Conservation (phyloP, 2,113 vertebrate genomes). For the Puffinus mauretanicus region DNA sequence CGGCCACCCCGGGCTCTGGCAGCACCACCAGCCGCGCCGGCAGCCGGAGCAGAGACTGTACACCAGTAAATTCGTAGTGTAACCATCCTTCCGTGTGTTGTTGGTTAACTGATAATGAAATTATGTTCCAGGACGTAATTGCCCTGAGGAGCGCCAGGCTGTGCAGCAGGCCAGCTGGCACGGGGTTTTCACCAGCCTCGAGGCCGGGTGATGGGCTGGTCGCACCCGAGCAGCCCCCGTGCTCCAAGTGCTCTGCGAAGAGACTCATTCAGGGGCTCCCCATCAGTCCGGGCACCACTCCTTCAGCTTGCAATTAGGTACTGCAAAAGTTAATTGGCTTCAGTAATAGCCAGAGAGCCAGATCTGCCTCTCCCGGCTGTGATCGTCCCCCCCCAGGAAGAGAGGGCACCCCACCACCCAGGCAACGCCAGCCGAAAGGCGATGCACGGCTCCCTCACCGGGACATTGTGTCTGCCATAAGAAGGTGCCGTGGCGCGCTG, state of each 20-base stretch:
- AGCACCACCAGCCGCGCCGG: rapidly evolving
- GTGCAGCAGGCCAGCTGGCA: neutral
- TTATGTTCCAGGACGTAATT: neutral
- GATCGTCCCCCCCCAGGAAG: neutral
- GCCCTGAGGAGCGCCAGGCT: neutral
- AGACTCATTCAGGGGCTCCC: neutral
- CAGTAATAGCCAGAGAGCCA: neutral
- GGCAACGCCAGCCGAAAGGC: neutral
- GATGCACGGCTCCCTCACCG: neutral
- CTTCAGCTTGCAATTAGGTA: constrained; percentile 15
- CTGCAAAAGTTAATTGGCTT: constrained; percentile 20
- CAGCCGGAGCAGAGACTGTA: neutral
- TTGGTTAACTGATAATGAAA: neutral
- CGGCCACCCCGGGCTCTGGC: neutral
- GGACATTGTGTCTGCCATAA: neutral
- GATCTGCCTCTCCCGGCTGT: constrained; percentile 31
- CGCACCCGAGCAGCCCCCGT: rapidly evolving
- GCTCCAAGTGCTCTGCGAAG: neutral
- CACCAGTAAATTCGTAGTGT: neutral
- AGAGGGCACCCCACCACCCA: rapidly evolving
- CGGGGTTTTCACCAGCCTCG: neutral
- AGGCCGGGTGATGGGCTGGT: neutral
- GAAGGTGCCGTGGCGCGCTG: neutral
- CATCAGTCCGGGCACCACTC: neutral
- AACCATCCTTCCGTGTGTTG: neutral